A percentile compares a stretch with the other conserved stretches of the same genome.
These are phyloP conservation scores for Serranus cabrilla DNA, from an alignment of 2,797 vertebrate genomes.

Conservation along the genomic window DNA sequence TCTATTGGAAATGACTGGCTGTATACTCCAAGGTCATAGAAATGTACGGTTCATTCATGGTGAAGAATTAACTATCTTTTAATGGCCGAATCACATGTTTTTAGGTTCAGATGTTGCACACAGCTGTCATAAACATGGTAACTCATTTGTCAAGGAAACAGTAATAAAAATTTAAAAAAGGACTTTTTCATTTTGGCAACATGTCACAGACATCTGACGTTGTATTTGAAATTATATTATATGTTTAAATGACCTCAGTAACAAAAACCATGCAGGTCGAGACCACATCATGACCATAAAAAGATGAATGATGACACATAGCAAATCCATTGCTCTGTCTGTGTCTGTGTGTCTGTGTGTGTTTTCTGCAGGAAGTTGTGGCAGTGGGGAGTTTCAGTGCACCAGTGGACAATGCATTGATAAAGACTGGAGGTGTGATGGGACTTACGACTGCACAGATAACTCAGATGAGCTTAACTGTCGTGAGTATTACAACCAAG, in stretches of 20 bases:
- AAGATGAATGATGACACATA: not conserved
- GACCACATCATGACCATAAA: not conserved
- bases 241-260: not conserved
- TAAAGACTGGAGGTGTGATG: slow-evolving; percentile 80
- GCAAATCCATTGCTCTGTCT: not conserved
- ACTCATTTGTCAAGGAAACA: slow-evolving; percentile 69
- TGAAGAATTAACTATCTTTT: slow-evolving; percentile 66
- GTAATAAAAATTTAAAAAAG: slow-evolving; percentile 27
- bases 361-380: slow-evolving; percentile 72
- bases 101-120: slow-evolving; percentile 45
- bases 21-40: slow-evolving; percentile 35
- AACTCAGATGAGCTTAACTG: slow-evolving; percentile 84
- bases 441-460: slow-evolving; percentile 81
- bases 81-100: slow-evolving; percentile 72
- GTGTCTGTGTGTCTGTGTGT: slow-evolving; percentile 1
- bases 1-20: slow-evolving; percentile 18
- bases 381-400: slow-evolving; percentile 77
- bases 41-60: slow-evolving; percentile 21
- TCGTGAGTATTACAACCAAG: slow-evolving; percentile 68
- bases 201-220: not conserved
- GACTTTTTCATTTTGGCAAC: not conserved
- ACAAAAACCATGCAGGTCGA: not conserved
- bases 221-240: not conserved
- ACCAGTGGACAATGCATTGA: slow-evolving; percentile 80
- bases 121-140: slow-evolving; percentile 71